Evolutionary conservation across 2,888 invertebrate genomes (phyloP).

Genomic region (Sussaba pulchella): DNA sequence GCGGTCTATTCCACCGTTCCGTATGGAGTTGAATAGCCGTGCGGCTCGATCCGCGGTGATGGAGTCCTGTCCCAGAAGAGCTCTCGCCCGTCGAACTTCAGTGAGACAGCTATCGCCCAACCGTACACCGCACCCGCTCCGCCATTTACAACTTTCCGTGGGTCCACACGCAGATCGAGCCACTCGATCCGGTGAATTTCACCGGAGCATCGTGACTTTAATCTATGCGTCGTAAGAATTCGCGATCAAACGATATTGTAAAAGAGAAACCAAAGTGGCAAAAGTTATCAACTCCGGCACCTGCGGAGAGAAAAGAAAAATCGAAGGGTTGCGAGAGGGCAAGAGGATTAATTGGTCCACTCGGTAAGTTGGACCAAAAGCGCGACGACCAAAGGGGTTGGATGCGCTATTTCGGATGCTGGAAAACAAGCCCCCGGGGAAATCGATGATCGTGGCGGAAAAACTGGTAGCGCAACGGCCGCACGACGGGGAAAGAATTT

Average conservation of each 20-base stretch:
- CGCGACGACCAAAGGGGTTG: constrained; percentile 5
- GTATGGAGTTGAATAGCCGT: too few relatives aligned
- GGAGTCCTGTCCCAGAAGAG: constrained; percentile 46
- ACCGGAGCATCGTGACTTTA: constrained; percentile 12
- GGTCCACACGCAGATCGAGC: constrained; percentile 43
- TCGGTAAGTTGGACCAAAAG: constrained; percentile 18
- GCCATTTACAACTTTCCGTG: constrained; percentile 32
- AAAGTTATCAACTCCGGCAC: constrained; percentile 35
- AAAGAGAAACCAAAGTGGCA: constrained; percentile 1
- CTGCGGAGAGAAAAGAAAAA: neutral
- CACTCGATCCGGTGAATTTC: constrained; percentile 11
- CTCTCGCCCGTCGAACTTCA: constrained; percentile 39
- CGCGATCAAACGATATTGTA: neutral
- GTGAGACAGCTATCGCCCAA: constrained; percentile 27
- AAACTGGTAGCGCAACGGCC: constrained; percentile 20
- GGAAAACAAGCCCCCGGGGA: constrained; percentile 53
- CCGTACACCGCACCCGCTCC: constrained; percentile 22
- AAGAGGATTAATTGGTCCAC: constrained; percentile 32
- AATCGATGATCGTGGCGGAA: constrained; percentile 61
- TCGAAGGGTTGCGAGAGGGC: neutral
- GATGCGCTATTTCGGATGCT: constrained; percentile 42
- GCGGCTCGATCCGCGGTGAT: constrained; percentile 2
- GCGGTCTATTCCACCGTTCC: neutral
- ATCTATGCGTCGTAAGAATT: neutral
- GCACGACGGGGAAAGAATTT: constrained; percentile 8